phyloP scores from a whole-genome alignment of 2,888 invertebrate species.

The Hecatera dysodea region DNA sequence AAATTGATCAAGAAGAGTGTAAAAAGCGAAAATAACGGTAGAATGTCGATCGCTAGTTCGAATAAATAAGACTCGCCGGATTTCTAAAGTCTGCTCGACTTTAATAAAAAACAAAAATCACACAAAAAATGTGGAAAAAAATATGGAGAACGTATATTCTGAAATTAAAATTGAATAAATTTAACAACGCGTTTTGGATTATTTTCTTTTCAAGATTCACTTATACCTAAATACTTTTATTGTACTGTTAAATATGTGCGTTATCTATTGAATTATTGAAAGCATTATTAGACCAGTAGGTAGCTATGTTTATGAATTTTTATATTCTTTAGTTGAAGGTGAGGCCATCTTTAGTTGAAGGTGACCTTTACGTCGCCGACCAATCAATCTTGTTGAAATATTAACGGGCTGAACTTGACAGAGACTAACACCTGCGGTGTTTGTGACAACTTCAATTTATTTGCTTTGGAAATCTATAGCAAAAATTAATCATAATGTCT shows the following conservation, averaged over 20 bases:
- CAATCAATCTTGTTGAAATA: conserved; percentile 57
- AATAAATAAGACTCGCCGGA: background rate
- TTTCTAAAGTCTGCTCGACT: background rate
- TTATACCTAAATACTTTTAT: conserved; percentile 7
- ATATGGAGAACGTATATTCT: background rate
- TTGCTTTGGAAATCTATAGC: conserved; percentile 25
- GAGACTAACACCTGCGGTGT: conserved; percentile 41
- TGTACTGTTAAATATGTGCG: background rate
- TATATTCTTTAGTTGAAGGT: conserved; percentile 27
- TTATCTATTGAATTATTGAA: conserved; percentile 49
- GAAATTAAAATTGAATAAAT: conserved; percentile 15
- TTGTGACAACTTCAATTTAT: conserved; percentile 32
- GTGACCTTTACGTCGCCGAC: conserved; percentile 13
- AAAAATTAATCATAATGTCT: conserved; percentile 13
- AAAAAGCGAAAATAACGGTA: background rate
- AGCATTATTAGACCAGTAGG: conserved; percentile 4
- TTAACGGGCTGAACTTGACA: conserved; percentile 44
- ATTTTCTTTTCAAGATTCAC: conserved; percentile 20
- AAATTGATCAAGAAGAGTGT: background rate
- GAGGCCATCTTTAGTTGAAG: conserved; percentile 24
- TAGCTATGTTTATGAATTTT: conserved; percentile 23
- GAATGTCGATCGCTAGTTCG: background rate
- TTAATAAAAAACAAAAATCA: background rate
- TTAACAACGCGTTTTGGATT: background rate
- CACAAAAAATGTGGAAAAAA: too few species aligned